phyloP scores from a whole-genome alignment of 1,140 invertebrate species.

The Branchinecta lindahli region DNA sequence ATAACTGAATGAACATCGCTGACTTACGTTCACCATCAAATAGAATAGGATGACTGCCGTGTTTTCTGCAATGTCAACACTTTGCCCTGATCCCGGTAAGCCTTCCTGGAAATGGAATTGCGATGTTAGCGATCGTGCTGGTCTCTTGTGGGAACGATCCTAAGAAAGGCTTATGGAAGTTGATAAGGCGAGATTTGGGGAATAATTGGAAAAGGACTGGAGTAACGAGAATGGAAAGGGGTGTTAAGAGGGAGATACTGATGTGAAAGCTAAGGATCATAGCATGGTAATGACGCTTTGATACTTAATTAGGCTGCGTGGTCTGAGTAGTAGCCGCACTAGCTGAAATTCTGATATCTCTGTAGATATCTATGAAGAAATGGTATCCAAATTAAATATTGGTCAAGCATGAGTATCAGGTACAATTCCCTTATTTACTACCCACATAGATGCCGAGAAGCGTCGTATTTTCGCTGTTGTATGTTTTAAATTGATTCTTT shows the following conservation, averaged over 20 bases:
- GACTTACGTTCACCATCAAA: constrained; percentile 1
- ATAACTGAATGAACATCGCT: constrained; percentile 1
- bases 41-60: neutral
- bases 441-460: too few relatives aligned
- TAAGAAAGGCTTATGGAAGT: neutral
- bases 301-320: too few relatives aligned
- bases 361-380: too few relatives aligned
- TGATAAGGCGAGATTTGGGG: neutral
- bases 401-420: too few relatives aligned
- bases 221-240: neutral
- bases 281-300: too few relatives aligned
- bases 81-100: neutral
- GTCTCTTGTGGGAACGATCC: neutral
- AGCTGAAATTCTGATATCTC: too few relatives aligned
- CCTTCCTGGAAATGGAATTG: constrained; percentile 8
- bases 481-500: too few relatives aligned
- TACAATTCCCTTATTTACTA: too few relatives aligned
- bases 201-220: neutral
- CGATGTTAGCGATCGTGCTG: neutral
- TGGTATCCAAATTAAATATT: too few relatives aligned
- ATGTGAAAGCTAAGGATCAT: too few relatives aligned
- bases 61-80: constrained; percentile 7
- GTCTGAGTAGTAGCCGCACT: too few relatives aligned
- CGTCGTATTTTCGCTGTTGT: too few relatives aligned
- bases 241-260: neutral